phyloP scores from a whole-genome alignment of 2,113 vertebrate genomes.

The Myiagra hebetior region DNA sequence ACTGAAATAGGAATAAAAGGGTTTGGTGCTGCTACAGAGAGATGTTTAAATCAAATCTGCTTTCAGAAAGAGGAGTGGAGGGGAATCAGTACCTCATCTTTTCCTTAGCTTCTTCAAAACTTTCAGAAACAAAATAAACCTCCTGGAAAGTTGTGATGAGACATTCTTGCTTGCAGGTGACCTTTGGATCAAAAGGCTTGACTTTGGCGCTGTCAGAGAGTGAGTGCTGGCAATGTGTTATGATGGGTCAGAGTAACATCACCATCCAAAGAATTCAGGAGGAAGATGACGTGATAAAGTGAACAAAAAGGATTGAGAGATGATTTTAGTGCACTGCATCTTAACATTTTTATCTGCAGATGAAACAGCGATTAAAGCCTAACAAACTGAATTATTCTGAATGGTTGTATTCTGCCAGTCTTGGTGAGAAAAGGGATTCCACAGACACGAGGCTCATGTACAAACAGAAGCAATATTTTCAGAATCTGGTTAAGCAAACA shows the following conservation, averaged over 20 bases:
- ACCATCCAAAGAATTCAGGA: neutral
- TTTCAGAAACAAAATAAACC: slow-evolving; percentile 93
- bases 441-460: accelerated
- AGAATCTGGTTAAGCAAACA: neutral
- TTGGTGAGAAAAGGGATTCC: neutral
- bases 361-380: neutral
- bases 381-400: neutral
- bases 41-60: neutral
- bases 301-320: neutral
- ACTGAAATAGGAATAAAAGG: neutral
- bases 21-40: neutral
- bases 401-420: accelerated
- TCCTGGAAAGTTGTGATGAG: slow-evolving; percentile 96
- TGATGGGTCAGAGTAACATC: neutral
- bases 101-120: slow-evolving; percentile 95
- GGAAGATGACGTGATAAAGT: neutral
- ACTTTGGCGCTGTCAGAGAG: slow-evolving; percentile 88
- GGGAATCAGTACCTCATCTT: slow-evolving; percentile 86
- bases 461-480: neutral
- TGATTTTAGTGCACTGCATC: neutral
- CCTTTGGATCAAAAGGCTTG: slow-evolving; percentile 89
- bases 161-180: slow-evolving; percentile 91
- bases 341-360: neutral
- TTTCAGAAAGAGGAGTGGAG: neutral
- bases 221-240: slow-evolving; percentile 73